These are phyloP conservation scores for Zophobas morio DNA, from an alignment of 1,140 invertebrate species.

Conservation along the genomic window DNA sequence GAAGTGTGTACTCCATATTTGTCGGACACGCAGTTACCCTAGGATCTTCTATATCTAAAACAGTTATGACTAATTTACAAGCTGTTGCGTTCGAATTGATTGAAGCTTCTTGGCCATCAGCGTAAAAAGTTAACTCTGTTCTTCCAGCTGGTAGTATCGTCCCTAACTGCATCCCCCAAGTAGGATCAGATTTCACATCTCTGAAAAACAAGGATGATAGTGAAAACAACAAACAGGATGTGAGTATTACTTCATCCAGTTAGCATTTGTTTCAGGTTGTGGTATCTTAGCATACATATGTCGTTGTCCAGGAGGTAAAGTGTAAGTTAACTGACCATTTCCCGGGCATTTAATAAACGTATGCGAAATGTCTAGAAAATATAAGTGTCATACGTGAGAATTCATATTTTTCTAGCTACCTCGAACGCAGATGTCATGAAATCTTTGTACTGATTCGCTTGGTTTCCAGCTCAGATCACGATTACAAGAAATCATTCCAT, in stretches of 20 bases:
- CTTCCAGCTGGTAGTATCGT: constrained; percentile 74
- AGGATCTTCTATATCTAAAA: constrained; percentile 75
- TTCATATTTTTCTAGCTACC: constrained; percentile 47
- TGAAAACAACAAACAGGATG: too few species aligned
- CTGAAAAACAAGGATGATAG: constrained; percentile 63
- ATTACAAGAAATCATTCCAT: constrained; percentile 53
- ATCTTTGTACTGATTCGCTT: constrained; percentile 45
- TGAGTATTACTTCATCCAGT: constrained; percentile 70
- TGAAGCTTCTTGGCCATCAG: constrained; percentile 71
- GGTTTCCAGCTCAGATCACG: constrained; percentile 64
- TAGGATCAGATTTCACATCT: constrained; percentile 74
- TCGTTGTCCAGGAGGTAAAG: constrained; percentile 70
- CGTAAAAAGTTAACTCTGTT: constrained; percentile 75
- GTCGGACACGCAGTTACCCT: constrained; percentile 74
- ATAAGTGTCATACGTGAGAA: constrained; percentile 14
- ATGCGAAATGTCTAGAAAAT: constrained; percentile 64
- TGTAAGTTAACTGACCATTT: constrained; percentile 71
- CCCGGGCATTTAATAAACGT: constrained; percentile 78
- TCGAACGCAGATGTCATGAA: constrained; percentile 57
- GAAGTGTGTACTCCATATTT: constrained; percentile 74
- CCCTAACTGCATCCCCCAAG: constrained; percentile 77
- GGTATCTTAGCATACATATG: constrained; percentile 74
- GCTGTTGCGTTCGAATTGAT: constrained; percentile 66
- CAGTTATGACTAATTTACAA: constrained; percentile 76
- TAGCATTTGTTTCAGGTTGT: constrained; percentile 78